Conservation (phyloP, 2,797 vertebrate species). For the Siniperca scherzeri region DNA sequence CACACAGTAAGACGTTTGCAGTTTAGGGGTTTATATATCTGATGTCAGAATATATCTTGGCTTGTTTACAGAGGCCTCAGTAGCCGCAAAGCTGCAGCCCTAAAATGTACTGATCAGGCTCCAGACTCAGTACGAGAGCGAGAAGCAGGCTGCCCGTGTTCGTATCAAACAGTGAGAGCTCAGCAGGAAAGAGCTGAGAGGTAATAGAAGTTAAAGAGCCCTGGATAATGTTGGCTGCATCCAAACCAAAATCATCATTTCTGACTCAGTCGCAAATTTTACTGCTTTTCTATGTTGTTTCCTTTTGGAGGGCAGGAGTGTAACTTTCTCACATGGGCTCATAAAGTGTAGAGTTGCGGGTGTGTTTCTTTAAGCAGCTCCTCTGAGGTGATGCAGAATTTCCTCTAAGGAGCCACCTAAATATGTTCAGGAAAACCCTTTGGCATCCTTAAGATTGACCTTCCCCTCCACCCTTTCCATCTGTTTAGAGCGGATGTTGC, state of each 20-base stretch:
- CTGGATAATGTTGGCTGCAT: slow-evolving; percentile 36
- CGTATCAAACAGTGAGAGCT: slow-evolving; percentile 42
- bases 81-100: slow-evolving; percentile 6
- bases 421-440: slow-evolving; percentile 64
- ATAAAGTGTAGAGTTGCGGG: slow-evolving; percentile 9
- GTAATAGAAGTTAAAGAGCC: slow-evolving; percentile 38
- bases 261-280: slow-evolving; percentile 45
- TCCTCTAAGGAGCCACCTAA: slow-evolving; percentile 54
- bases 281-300: slow-evolving; percentile 53
- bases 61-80: slow-evolving; percentile 29
- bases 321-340: slow-evolving; percentile 5
- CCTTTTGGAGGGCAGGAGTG: slow-evolving; percentile 5
- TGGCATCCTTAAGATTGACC: slow-evolving; percentile 58
- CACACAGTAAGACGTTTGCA: slow-evolving; percentile 23
- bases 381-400: slow-evolving; percentile 53
- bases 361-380: slow-evolving; percentile 53
- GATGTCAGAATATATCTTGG: slow-evolving; percentile 15
- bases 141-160: slow-evolving; percentile 33
- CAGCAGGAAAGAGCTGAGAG: slow-evolving; percentile 30
- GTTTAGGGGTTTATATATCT: slow-evolving; percentile 22
- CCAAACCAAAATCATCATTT: slow-evolving; percentile 41
- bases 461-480: slow-evolving; percentile 36
- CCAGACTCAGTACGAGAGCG: slow-evolving; percentile 29
- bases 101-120: slow-evolving; percentile 22
- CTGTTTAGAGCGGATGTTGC: slow-evolving; percentile 59